Evolutionary conservation across 2,888 invertebrate genomes (phyloP).

Genomic region (Lomographa bimaculata): DNA sequence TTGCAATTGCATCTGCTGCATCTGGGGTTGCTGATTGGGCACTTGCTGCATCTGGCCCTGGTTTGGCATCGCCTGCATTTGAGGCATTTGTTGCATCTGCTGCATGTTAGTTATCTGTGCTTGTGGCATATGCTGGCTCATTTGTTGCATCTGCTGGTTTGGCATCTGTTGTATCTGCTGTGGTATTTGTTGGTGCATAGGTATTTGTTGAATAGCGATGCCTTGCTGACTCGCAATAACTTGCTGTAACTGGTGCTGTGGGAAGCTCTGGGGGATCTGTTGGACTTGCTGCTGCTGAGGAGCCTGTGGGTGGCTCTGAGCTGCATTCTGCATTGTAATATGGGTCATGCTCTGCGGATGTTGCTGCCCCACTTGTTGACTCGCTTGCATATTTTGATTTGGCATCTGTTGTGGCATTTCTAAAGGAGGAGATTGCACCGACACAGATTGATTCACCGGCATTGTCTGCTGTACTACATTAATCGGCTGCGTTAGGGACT

Average conservation of each 20-base stretch:
- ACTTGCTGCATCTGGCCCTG: slow-evolving; percentile 77
- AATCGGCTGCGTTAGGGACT: slow-evolving; percentile 76
- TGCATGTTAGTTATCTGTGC: slow-evolving; percentile 75
- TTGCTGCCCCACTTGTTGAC: slow-evolving; percentile 73
- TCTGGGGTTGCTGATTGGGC: slow-evolving; percentile 72
- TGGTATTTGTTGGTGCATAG: slow-evolving; percentile 79
- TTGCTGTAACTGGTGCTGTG: slow-evolving; percentile 80
- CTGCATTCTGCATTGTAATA: slow-evolving; percentile 73
- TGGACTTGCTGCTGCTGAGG: slow-evolving; percentile 77
- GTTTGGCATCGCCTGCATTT: slow-evolving; percentile 75
- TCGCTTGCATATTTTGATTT: slow-evolving; percentile 67
- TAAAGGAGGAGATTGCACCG: slow-evolving; percentile 78
- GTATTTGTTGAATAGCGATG: slow-evolving; percentile 79
- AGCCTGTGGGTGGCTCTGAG: slow-evolving; percentile 64
- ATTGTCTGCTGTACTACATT: slow-evolving; percentile 74
- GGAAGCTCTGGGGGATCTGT: slow-evolving; percentile 80
- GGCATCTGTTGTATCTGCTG: slow-evolving; percentile 82
- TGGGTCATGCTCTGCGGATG: slow-evolving; percentile 82
- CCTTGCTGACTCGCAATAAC: slow-evolving; percentile 77
- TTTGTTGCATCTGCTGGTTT: slow-evolving; percentile 81
- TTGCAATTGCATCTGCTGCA: slow-evolving; percentile 81
- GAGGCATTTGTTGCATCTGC: slow-evolving; percentile 79
- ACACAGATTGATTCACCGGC: slow-evolving; percentile 71
- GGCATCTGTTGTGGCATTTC: slow-evolving; percentile 80
- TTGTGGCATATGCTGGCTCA: slow-evolving; percentile 75